Conservation (phyloP, 2,797 vertebrate species). For the Bryconaethiops microstoma region DNA sequence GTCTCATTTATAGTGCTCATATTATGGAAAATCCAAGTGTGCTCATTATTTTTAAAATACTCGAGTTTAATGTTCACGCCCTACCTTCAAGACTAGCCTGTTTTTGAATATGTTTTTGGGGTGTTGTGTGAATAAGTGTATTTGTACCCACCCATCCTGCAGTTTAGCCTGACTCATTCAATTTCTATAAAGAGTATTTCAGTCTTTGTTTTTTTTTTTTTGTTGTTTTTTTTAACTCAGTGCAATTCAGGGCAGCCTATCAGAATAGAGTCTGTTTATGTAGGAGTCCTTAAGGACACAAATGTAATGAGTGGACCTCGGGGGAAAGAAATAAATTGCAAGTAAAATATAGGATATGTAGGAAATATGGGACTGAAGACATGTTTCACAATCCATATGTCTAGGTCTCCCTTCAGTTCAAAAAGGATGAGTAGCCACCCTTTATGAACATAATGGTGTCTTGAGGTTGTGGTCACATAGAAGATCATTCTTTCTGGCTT, state of each 20-base stretch:
- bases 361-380: background rate
- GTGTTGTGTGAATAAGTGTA: no score
- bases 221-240: no score
- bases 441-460: conserved; percentile 1
- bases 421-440: background rate
- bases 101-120: background rate
- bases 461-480: conserved; percentile 3
- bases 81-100: no score
- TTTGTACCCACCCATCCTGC: no score
- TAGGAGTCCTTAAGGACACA: no score
- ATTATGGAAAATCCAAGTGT: background rate
- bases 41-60: background rate
- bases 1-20: background rate
- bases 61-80: background rate
- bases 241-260: no score
- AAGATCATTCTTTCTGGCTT: conserved; percentile 21
- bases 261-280: no score
- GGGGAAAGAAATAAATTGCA: no score
- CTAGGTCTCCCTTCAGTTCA: conserved; percentile 10
- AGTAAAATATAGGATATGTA: background rate
- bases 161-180: no score
- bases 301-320: no score
- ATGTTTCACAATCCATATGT: background rate
- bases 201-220: no score
- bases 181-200: no score